phyloP scores from a whole-genome alignment of 1,140 invertebrate genomes.

The Drosophila micromelanica region DNA sequence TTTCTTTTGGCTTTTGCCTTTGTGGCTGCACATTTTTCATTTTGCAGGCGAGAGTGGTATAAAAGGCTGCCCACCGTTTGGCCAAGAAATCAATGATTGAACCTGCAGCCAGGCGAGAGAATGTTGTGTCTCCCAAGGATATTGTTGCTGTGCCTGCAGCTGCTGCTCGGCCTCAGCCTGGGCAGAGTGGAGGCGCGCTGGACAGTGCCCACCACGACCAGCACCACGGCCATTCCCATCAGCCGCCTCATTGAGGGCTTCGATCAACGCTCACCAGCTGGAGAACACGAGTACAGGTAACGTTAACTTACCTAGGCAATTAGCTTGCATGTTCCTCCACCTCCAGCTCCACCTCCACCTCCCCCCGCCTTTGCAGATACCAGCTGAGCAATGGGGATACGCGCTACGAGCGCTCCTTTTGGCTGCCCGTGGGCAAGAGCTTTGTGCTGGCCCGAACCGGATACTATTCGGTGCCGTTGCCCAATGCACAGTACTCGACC shows the following conservation, averaged over 20 bases:
- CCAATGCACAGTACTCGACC: constrained; percentile 57
- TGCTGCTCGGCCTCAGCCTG: constrained; percentile 6
- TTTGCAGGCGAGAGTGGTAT: constrained; percentile 47
- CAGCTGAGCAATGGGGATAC: constrained; percentile 72
- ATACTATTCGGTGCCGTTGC: constrained; percentile 70
- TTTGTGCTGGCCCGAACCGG: constrained; percentile 66
- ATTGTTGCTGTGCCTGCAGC: background rate
- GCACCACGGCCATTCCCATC: background rate
- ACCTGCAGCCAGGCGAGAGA: constrained; percentile 21
- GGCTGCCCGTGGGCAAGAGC: constrained; percentile 64
- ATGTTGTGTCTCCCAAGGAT: constrained; percentile 19
- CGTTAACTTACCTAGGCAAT: background rate
- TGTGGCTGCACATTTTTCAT: constrained; percentile 39
- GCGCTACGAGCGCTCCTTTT: constrained; percentile 76
- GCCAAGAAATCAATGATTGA: constrained; percentile 68
- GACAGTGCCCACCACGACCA: constrained; percentile 40
- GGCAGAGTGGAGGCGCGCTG: constrained; percentile 31
- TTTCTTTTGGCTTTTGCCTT: constrained; percentile 1
- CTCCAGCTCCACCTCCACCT: background rate
- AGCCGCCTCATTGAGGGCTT: constrained; percentile 54
- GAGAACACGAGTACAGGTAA: constrained; percentile 74
- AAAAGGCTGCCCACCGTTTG: constrained; percentile 31
- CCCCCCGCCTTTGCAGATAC: constrained; percentile 40
- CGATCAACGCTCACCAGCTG: constrained; percentile 56
- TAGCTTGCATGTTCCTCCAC: background rate